A percentile compares a stretch with the other conserved stretches of the same genome.
Conservation (phyloP, 2,888 invertebrate genomes). For the Eurytoma adleriae region DNA sequence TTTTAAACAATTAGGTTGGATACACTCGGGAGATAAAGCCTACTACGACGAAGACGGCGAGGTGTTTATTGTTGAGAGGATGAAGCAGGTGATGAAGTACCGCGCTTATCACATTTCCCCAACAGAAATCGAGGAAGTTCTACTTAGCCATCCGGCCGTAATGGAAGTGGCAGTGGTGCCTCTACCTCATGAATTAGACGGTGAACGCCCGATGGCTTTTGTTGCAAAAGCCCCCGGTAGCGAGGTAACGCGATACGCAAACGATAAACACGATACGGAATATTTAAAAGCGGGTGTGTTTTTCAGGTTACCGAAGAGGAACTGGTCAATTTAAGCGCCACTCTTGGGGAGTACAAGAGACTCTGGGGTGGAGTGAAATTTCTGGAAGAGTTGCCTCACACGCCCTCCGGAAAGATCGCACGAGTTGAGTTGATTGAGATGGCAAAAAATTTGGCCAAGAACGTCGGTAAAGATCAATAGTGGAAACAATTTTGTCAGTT, state of each 20-base stretch:
- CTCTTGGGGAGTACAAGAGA: slow-evolving; percentile 62
- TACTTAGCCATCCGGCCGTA: slow-evolving; percentile 66
- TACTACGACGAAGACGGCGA: slow-evolving; percentile 68
- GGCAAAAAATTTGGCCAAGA: slow-evolving; percentile 51
- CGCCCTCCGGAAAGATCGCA: slow-evolving; percentile 65
- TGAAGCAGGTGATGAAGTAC: slow-evolving; percentile 71
- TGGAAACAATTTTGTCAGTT: too few species aligned
- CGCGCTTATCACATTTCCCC: slow-evolving; percentile 69
- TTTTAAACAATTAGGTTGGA: slow-evolving; percentile 63
- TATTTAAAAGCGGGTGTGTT: background rate
- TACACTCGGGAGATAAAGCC: slow-evolving; percentile 70
- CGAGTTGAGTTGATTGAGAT: slow-evolving; percentile 61
- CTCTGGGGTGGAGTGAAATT: slow-evolving; percentile 69
- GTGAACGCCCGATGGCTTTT: slow-evolving; percentile 69
- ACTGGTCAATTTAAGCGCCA: slow-evolving; percentile 62
- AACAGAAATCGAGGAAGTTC: slow-evolving; percentile 65
- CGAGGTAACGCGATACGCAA: slow-evolving; percentile 27
- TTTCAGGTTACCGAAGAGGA: slow-evolving; percentile 67
- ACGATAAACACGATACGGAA: too few species aligned
- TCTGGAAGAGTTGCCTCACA: slow-evolving; percentile 64
- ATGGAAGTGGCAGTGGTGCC: slow-evolving; percentile 68
- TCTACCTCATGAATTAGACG: slow-evolving; percentile 65
- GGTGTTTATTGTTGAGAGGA: slow-evolving; percentile 68
- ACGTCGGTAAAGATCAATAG: background rate
- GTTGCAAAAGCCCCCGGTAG: slow-evolving; percentile 57